These are phyloP conservation scores for Heteropelma amictum DNA, from an alignment of 2,888 invertebrate species.

Conservation along the genomic window DNA sequence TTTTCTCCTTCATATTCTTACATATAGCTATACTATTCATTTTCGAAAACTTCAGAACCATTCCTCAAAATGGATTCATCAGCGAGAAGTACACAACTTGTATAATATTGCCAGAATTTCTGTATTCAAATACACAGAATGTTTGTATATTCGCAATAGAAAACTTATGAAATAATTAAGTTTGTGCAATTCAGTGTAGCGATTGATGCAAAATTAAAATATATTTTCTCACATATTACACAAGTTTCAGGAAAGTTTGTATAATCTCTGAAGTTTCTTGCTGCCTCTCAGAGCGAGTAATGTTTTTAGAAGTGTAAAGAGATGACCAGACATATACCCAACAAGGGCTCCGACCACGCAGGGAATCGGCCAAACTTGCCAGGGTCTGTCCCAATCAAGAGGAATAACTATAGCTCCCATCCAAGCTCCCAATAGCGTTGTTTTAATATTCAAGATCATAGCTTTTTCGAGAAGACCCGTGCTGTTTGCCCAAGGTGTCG, in stretches of 20 bases:
- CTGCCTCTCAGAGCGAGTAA: constrained; percentile 62
- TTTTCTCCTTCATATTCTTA: too few relatives aligned
- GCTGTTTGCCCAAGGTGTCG: constrained; percentile 77
- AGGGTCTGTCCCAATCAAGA: constrained; percentile 93
- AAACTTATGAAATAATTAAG: too few relatives aligned
- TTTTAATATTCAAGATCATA: constrained; percentile 80
- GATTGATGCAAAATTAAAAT: too few relatives aligned
- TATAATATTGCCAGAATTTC: too few relatives aligned
- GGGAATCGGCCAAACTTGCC: constrained; percentile 91
- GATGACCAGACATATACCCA: constrained; percentile 82
- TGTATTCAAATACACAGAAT: too few relatives aligned
- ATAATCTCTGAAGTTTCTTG: constrained; percentile 64
- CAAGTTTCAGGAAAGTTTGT: neutral
- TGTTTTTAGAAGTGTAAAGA: constrained; percentile 79
- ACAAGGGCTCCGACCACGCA: constrained; percentile 84
- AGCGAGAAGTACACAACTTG: too few relatives aligned
- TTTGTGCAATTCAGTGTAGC: too few relatives aligned
- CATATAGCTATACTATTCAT: too few relatives aligned
- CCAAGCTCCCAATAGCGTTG: constrained; percentile 88
- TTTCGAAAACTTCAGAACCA: too few relatives aligned
- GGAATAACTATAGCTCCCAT: constrained; percentile 91
- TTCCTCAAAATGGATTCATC: too few relatives aligned
- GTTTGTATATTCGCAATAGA: too few relatives aligned
- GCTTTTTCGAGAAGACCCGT: constrained; percentile 78
- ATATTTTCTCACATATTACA: neutral